Evolutionary conservation across 2,797 vertebrate species (phyloP), one percentile per base, ranked within the genome.

Genomic region (Crypturellus tataupa): DNA sequence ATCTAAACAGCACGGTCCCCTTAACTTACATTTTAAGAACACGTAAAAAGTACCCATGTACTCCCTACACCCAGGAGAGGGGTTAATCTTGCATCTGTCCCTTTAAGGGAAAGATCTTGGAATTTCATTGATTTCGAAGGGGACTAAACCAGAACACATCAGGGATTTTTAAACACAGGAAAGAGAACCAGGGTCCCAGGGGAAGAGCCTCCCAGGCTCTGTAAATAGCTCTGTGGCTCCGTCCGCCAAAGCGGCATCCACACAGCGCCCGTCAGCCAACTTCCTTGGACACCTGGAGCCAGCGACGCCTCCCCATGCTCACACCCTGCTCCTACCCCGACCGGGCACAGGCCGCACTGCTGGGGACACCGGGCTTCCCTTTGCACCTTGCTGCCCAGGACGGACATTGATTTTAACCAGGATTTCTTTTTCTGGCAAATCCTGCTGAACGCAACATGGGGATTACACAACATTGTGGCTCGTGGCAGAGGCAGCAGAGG

Each of bases 111-210:
- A 81, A 76, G 80, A 33, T 8, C 1, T 18, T 13, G 18, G 44
- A 10, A 10, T 63, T 81, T 85, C 75, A 90, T 6, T 39, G 6
- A 64, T 51, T 64, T 65, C 11, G 25, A 31, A 46, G 25, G 85
- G 62, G 37, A 88, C 29, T 63, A 76, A 63, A 87, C 23, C 42
- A 84, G 75, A 86, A 73, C 64, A 89, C 62, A 84, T 88, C 11
- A 23, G 37, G 53, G 77, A 90, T 89, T 87, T 94, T 81, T 87
- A 73, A 94, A 77, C 69, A 93, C 93, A 90, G 89, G 85, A 96
- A 96, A 58, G 51, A 79, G 60, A 42, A 49, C 67, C 76, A 90
- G 91, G 85, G 56, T 53, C 55, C 81, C 1, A 6, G 53, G 46
- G 65, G 47, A 89, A 90, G 85, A 95, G 93, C 69, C 40, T 81